Conservation (phyloP, 2,797 vertebrate species). For the Onychomys leucogaster region DNA sequence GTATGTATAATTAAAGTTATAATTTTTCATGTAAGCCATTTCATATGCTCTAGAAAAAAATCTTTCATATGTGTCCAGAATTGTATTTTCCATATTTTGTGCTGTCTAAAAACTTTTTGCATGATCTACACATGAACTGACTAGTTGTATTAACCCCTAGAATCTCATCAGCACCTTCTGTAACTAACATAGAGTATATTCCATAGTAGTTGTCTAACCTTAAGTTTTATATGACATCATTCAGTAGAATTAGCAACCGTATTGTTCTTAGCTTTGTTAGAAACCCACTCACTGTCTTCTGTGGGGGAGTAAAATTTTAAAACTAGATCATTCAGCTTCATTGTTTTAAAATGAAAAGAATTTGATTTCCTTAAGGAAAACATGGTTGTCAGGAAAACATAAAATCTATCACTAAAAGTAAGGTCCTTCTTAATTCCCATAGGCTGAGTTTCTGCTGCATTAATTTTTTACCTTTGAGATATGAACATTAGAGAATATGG, state of each 20-base stretch:
- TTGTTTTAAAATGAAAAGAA: constrained; percentile 52
- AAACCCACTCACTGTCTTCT: constrained; percentile 34
- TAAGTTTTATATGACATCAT: constrained; percentile 21
- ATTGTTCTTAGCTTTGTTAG: constrained; percentile 58
- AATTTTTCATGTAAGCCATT: constrained; percentile 66
- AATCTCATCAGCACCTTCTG: constrained; percentile 11
- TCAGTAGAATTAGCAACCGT: constrained; percentile 17
- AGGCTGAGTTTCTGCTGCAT: constrained; percentile 1
- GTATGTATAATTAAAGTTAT: constrained; percentile 66
- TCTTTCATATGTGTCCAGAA: constrained; percentile 63
- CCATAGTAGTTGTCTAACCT: not conserved
- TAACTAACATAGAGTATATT: constrained; percentile 50
- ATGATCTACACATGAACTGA: constrained; percentile 44
- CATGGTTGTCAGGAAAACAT: not conserved
- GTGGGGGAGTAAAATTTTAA: not conserved
- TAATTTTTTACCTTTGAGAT: constrained; percentile 49
- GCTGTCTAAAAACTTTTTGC: constrained; percentile 59
- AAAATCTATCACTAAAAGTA: constrained; percentile 20
- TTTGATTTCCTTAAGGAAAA: constrained; percentile 45
- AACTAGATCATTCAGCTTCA: constrained; percentile 31
- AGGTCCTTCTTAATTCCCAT: constrained; percentile 25
- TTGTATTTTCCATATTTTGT: constrained; percentile 73
- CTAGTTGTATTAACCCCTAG: constrained; percentile 21
- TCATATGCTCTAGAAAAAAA: constrained; percentile 59
- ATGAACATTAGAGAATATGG: not conserved